These are phyloP conservation scores for Andrena hattorfiana DNA, from an alignment of 2,888 invertebrate species.

Conservation along the genomic window DNA sequence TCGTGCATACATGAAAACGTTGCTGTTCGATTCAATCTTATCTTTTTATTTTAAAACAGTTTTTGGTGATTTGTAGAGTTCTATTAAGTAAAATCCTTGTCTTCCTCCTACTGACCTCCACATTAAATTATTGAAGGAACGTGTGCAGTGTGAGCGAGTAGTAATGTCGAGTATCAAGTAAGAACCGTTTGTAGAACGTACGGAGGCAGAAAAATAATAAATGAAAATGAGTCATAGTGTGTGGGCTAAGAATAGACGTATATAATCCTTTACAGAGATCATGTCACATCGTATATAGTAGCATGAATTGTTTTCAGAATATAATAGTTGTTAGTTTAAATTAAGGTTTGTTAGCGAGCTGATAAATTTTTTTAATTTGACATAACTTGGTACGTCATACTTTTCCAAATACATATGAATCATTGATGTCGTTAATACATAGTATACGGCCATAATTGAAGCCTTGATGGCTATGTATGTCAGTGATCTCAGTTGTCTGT, in stretches of 20 bases:
- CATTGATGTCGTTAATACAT: slow-evolving; percentile 11
- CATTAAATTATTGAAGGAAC: too few relatives aligned
- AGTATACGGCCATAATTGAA: slow-evolving; percentile 27
- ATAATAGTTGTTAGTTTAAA: too few relatives aligned
- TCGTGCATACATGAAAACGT: background rate
- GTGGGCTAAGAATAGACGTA: slow-evolving; percentile 45
- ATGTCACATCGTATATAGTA: background rate
- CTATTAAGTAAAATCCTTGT: background rate
- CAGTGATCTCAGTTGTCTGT: slow-evolving; percentile 64
- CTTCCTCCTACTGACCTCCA: background rate
- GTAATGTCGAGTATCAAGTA: slow-evolving; percentile 33
- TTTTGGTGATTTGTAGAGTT: background rate
- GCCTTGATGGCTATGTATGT: slow-evolving; percentile 51
- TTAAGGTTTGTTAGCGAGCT: background rate
- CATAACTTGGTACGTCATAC: background rate
- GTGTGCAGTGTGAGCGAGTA: background rate
- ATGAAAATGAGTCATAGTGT: slow-evolving; percentile 59
- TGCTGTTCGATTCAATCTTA: background rate
- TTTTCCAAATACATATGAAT: slow-evolving; percentile 17
- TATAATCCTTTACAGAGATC: slow-evolving; percentile 12
- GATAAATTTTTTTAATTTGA: background rate
- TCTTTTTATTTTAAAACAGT: background rate
- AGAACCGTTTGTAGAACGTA: slow-evolving; percentile 38
- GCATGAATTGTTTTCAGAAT: background rate
- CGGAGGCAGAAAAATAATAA: slow-evolving; percentile 42